Evolutionary conservation across 2,888 invertebrate genomes (phyloP).

Genomic region (Chloroclystis v-ata): DNA sequence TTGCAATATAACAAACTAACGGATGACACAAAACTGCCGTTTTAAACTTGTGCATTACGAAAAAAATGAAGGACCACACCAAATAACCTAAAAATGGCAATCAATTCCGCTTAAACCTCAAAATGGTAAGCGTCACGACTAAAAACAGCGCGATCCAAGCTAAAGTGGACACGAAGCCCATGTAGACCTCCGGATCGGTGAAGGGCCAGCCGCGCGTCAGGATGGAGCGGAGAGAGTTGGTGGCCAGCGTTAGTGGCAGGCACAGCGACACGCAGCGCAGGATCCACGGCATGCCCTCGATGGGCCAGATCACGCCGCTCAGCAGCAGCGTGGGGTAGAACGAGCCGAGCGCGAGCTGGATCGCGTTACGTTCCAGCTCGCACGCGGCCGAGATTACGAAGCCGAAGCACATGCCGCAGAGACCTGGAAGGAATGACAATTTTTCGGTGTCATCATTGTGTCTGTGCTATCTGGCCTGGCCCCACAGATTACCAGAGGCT

Average conservation of each 20-base stretch:
- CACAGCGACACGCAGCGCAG: constrained; percentile 89
- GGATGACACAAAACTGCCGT: background rate
- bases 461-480: too few species aligned
- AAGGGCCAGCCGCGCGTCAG: constrained; percentile 93
- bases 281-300: constrained; percentile 94
- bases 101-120: constrained; percentile 89
- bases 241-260: constrained; percentile 93
- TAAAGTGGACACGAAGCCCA: constrained; percentile 90
- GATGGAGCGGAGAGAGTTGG: constrained; percentile 92
- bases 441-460: too few species aligned
- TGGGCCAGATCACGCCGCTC: constrained; percentile 97
- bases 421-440: constrained; percentile 58
- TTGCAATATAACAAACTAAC: too few species aligned
- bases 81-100: constrained; percentile 30
- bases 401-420: constrained; percentile 98
- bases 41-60: too few species aligned
- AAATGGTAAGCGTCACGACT: constrained; percentile 86
- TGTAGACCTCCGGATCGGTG: constrained; percentile 88
- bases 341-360: constrained; percentile 94
- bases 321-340: constrained; percentile 96
- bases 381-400: constrained; percentile 96
- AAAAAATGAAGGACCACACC: constrained; percentile 16
- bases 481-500: too few species aligned
- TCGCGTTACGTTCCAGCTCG: constrained; percentile 94
- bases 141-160: constrained; percentile 91